Conservation (phyloP, 2,113 vertebrate species). For the human region GRCh38 chr13:49902501-49903000, state of each 20-base stretch:
- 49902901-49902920: not conserved
- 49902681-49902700: not conserved
- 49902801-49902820: not conserved
- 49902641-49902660: not conserved
- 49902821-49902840: not conserved
- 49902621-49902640: not conserved
- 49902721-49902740: not conserved
- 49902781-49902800: not conserved
- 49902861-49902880: not conserved
- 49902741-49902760: not conserved
- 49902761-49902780: not conserved
- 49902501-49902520: not conserved
- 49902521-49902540: not conserved
- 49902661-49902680: not conserved
- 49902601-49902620: not conserved
- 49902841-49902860: not conserved
- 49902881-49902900: not conserved
- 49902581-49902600: not conserved
- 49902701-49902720: not conserved
- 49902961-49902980: too few relatives aligned
- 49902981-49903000: too few relatives aligned
- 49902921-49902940: too few relatives aligned
- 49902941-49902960: too few relatives aligned
- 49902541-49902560: not conserved
- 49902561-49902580: not conserved